Evolutionary conservation across 92 coral and sea anemone genomes (phyloP), one percentile per base, ranked within the genome.

Genomic region (Heteractis magnifica): DNA sequence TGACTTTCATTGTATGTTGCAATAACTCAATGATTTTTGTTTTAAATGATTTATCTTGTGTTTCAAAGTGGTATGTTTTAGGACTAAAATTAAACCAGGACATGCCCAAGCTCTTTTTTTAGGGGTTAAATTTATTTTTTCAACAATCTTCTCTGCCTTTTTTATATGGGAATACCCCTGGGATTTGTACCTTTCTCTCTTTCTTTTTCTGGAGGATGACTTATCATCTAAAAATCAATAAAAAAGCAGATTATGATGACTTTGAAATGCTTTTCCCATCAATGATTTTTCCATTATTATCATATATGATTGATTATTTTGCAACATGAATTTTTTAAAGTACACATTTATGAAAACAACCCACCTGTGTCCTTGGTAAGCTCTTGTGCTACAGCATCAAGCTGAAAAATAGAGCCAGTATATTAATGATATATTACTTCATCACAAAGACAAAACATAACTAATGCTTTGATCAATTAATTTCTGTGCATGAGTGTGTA

Each of bases 351-450:
- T n/a, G 26, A 5, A 65, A 21, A 14, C 15, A 65, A n/a, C 79
- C 6, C 49, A 81, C 86, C 79, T 77, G 88, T 58, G 62, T 80
- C 58, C 16, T 68, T 86, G 71, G 90, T 86, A 58, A 90, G 83
- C 75, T 93, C 97, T 56, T 88, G 89, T 8, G 89, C 97, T 58
- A 93, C 97, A 70, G 98, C 98, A 81, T 93, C 98, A 71, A 95
- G 79, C 98, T 95, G 83, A 34, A 34, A 34, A 34, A 34, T 34
- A 34, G 44, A 34, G 44, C 6, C 50, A 68, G 64, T 51, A 49
- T 71, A n/a, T 51, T 0, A 51, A 78, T n/a, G 34, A 44, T 5
- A 16, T 52, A 15, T 19, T 44, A 59, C 65, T 18, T 9, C 18
- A 62, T 5, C 0, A 62, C 1, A 18, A 0, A 16, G 23, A 18